Percentiles rank a stretch among this genome's conserved stretches.
phyloP scores from a whole-genome alignment of 1,140 invertebrate genomes.

The Apis mellifera region DNA sequence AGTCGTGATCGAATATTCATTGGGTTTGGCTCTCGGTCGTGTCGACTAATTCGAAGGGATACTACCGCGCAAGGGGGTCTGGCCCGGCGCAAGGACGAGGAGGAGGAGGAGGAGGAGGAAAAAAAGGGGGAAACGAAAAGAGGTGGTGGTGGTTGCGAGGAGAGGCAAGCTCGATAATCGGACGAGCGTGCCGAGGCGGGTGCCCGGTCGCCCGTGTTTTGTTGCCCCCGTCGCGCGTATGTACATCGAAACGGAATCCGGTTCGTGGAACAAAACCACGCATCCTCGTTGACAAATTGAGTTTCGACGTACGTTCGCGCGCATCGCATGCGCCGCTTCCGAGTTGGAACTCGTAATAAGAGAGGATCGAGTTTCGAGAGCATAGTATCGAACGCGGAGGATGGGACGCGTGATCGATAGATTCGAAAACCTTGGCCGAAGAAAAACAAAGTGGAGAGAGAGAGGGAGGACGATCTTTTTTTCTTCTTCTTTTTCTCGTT shows the following conservation, averaged over 20 bases:
- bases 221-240: constrained; percentile 55
- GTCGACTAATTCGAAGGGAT: constrained; percentile 18
- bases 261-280: constrained; percentile 74
- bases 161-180: constrained; percentile 66
- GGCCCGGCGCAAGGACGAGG: not conserved
- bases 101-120: not conserved
- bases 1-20: constrained; percentile 31
- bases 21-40: not conserved
- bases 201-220: constrained; percentile 64
- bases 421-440: constrained; percentile 15
- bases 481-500: constrained; percentile 4
- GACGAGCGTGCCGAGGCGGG: constrained; percentile 65
- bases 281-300: constrained; percentile 77
- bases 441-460: constrained; percentile 2
- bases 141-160: not conserved
- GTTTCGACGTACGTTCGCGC: constrained; percentile 61
- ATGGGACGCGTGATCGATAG: constrained; percentile 39
- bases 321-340: constrained; percentile 51
- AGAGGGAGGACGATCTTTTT: too few relatives aligned
- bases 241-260: constrained; percentile 75
- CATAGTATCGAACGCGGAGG: too few relatives aligned
- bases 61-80: not conserved
- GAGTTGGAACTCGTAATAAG: too few relatives aligned
- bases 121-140: not conserved
- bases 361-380: too few relatives aligned